Base-by-base conservation (phyloP, 2,113 vertebrate genomes). In the Lamprotornis superbus region DNA sequence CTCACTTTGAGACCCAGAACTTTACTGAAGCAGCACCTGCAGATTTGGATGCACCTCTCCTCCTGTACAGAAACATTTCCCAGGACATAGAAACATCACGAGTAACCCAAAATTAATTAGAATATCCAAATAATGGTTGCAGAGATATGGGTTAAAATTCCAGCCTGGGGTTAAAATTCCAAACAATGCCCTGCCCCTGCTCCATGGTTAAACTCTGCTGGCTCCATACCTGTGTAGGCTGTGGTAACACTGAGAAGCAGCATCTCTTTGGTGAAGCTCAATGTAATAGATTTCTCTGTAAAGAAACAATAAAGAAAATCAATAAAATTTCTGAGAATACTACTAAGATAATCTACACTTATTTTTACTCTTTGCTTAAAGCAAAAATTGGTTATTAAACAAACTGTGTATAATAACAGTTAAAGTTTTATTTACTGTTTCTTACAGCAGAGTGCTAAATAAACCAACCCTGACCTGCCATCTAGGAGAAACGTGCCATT, bases 251-350 rank as follows among this genome's bases (percentile, higher is more conserved):
- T 99, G 33, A 99, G 98, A 28, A 99, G 98, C 81, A 99, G 93
- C 98, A 99, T 99, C 94, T 99, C 98, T 85, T 98, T 99, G 90
- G 99, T 99, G 88, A 98, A 93, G 28, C 98, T 98, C 47, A 99
- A 88, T 89, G 98, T 98, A 75, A 99, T 97, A 8, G 99, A 98
- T 91, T 97, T 99, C 64, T 98, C 99, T 99, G 98, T 21, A 85
- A 94, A 91, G 42, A 93, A 85, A 69, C 5, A 39, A 89, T 7
- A 71, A 76, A n/a, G 31, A 42, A 94, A 81, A 74, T 76, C 61
- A 90, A 24, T 50, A 24, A 7, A 74, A 50, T 22, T 76, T 69
- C 49, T 24, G 27, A 6, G 50, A 35, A 56, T 16, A 28, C 12
- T 11, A 17, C 15, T 53, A 39, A 78, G 20, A 80, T 12, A 46